phyloP scores from a whole-genome alignment of 2,113 vertebrate species.

The Mormoops blainvillei region DNA sequence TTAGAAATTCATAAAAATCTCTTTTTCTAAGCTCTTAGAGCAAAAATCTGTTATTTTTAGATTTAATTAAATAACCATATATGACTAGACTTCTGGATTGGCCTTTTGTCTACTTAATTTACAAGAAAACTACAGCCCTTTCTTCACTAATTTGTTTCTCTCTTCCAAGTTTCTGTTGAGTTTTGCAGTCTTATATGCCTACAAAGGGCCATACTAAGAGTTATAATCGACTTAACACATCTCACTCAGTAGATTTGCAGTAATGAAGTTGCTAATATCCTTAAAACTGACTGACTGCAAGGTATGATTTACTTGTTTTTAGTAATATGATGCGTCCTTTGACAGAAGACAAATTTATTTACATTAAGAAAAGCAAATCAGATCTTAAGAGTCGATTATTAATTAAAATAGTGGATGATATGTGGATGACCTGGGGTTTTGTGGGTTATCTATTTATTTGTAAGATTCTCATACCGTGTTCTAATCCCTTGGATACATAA shows the following conservation, averaged over 20 bases:
- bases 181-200: not conserved
- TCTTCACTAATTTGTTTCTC: slow-evolving; percentile 48
- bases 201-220: not conserved
- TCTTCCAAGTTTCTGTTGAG: slow-evolving; percentile 10
- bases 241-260: not conserved
- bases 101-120: slow-evolving; percentile 29
- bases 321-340: not conserved
- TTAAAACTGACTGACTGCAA: slow-evolving; percentile 28
- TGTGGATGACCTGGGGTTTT: not conserved
- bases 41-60: slow-evolving; percentile 41
- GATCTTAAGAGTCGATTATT: not conserved
- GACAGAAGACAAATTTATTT: slow-evolving; percentile 2
- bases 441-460: not conserved
- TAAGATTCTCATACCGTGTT: not conserved
- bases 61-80: slow-evolving; percentile 47
- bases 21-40: slow-evolving; percentile 20
- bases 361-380: slow-evolving; percentile 2
- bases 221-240: slow-evolving; percentile 35
- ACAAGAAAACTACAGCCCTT: slow-evolving; percentile 39
- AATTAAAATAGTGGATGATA: not conserved
- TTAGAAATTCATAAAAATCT: not conserved
- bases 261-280: slow-evolving; percentile 29
- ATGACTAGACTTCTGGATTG: slow-evolving; percentile 3
- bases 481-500: not conserved
- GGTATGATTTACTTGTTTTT: slow-evolving; percentile 27